Evolutionary conservation across 2,888 invertebrate genomes (phyloP).

Genomic region (Amiota communis): DNA sequence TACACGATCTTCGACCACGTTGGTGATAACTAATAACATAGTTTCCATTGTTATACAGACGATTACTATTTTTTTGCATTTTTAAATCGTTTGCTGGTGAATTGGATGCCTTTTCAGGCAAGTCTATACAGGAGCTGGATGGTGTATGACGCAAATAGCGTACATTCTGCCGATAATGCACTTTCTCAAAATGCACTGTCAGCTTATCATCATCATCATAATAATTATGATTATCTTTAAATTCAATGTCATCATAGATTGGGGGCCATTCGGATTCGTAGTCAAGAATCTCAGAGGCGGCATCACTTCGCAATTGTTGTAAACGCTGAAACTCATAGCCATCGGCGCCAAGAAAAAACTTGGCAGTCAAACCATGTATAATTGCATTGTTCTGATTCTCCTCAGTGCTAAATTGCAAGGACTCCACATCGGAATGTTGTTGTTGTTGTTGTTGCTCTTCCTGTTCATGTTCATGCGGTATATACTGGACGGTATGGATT

Average conservation of each 20-base stretch:
- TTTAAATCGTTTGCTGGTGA: constrained; percentile 39
- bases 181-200: constrained; percentile 67
- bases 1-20: constrained; percentile 50
- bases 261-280: constrained; percentile 36
- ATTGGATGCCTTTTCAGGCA: constrained; percentile 28
- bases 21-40: not conserved
- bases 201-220: constrained; percentile 9
- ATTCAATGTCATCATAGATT: not conserved
- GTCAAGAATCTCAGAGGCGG: constrained; percentile 47
- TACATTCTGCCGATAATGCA: constrained; percentile 68
- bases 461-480: constrained; percentile 9
- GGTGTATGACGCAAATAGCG: constrained; percentile 71
- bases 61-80: constrained; percentile 26
- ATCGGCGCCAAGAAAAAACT: constrained; percentile 50
- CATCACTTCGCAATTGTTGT: constrained; percentile 48
- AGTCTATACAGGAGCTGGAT: constrained; percentile 66
- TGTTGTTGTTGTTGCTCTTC: too few species aligned
- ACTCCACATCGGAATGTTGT: constrained; percentile 43
- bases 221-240: not conserved
- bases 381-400: constrained; percentile 26
- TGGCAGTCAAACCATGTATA: constrained; percentile 47
- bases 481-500: constrained; percentile 50
- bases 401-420: constrained; percentile 32
- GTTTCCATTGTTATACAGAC: constrained; percentile 31
- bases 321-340: constrained; percentile 54